A percentile compares a stretch with the other conserved stretches of the same genome.
Evolutionary conservation across 2,113 vertebrate species (phyloP).

Genomic region (Xiphorhynchus elegans): DNA sequence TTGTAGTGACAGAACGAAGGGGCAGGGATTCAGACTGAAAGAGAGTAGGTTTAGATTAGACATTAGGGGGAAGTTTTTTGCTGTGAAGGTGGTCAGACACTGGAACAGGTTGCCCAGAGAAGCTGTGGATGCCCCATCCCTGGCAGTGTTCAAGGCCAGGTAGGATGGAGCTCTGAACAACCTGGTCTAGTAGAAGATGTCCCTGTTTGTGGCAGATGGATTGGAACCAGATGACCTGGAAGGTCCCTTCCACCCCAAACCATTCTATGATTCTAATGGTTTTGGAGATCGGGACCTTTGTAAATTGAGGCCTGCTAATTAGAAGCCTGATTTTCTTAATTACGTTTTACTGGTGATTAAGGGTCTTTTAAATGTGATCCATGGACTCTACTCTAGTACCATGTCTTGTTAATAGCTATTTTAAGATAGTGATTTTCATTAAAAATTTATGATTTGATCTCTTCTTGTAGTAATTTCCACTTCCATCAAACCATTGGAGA

Average conservation of each 20-base stretch:
- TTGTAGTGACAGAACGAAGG: neutral
- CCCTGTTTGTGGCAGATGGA: neutral
- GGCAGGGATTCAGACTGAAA: neutral
- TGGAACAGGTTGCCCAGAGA: neutral
- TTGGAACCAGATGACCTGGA: neutral
- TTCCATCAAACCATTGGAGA: neutral
- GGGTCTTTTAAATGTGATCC: neutral
- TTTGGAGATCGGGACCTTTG: neutral
- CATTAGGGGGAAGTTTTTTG: neutral
- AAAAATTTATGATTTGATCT: neutral
- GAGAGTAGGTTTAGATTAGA: neutral
- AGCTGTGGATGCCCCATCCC: neutral
- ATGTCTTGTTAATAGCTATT: neutral
- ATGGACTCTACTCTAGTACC: neutral
- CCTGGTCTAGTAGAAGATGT: neutral
- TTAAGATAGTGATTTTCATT: neutral
- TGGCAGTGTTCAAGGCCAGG: neutral
- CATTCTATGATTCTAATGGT: neutral
- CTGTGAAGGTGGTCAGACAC: neutral
- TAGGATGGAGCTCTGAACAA: neutral
- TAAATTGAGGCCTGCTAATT: neutral
- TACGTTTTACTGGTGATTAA: neutral
- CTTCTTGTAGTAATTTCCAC: neutral
- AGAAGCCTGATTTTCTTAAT: neutral
- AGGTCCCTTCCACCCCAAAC: neutral